Evolutionary conservation across 1,140 invertebrate genomes (phyloP).

Genomic region (Zaprionus davidi): DNA sequence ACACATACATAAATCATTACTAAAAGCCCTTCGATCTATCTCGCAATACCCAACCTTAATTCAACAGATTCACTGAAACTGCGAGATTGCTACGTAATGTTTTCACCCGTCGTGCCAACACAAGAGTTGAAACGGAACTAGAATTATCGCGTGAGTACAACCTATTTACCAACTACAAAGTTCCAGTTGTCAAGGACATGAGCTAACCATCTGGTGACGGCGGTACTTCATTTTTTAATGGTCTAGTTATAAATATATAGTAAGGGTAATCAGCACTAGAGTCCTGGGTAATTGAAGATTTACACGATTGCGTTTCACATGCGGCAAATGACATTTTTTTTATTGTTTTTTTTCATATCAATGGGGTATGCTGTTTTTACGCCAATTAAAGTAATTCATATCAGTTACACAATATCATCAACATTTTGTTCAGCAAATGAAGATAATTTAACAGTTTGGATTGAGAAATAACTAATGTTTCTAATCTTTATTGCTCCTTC

Average conservation of each 20-base stretch:
- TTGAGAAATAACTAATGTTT: not conserved
- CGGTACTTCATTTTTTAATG: conserved; percentile 39
- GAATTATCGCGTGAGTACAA: conserved; percentile 95
- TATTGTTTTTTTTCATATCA: not conserved
- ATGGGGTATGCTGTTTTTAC: not conserved
- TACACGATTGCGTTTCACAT: conserved; percentile 21
- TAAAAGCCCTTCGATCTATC: conserved; percentile 23
- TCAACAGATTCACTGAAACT: conserved; percentile 96
- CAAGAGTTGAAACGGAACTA: conserved; percentile 92
- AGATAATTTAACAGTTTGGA: not conserved
- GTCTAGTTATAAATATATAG: conserved; percentile 32
- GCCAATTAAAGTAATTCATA: conserved; percentile 2
- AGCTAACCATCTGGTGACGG: conserved; percentile 36
- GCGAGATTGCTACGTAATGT: conserved; percentile 96
- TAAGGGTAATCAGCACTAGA: conserved; percentile 32
- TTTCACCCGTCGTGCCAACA: conserved; percentile 92
- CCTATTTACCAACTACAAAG: conserved; percentile 48
- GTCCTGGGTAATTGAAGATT: conserved; percentile 57
- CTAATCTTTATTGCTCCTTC: not conserved
- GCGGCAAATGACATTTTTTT: not conserved
- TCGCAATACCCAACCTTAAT: conserved; percentile 54
- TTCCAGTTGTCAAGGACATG: conserved; percentile 44
- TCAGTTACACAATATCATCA: conserved; percentile 26
- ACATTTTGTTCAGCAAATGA: not conserved
- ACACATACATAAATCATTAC: conserved; percentile 16